Conservation (phyloP, 92 coral and sea anemone genomes). For the Porites evermanni region DNA sequence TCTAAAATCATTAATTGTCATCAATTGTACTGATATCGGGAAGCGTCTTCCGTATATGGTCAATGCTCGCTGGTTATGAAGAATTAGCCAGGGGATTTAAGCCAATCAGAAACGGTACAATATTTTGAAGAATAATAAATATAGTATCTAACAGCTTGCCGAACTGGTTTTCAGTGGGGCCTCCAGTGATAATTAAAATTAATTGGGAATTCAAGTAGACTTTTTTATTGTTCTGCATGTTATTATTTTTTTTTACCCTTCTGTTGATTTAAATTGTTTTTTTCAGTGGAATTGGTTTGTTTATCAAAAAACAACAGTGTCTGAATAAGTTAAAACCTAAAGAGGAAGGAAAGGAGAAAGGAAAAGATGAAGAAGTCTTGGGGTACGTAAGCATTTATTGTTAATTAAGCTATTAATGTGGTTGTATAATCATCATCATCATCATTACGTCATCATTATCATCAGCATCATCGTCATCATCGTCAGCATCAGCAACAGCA, state of each 20-base stretch:
- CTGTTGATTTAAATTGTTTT: background rate
- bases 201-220: too few relatives aligned
- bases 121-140: background rate
- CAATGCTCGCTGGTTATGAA: background rate
- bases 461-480: too few relatives aligned
- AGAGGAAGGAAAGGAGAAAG: slow-evolving; percentile 65
- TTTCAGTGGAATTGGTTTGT: slow-evolving; percentile 79
- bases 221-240: too few relatives aligned
- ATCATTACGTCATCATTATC: background rate
- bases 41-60: too few relatives aligned
- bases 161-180: too few relatives aligned
- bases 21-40: too few relatives aligned
- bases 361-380: slow-evolving; percentile 15
- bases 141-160: background rate
- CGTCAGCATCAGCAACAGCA: too few relatives aligned
- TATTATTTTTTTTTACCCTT: background rate
- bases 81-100: too few relatives aligned
- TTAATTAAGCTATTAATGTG: background rate
- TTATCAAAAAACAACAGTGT: slow-evolving; percentile 72
- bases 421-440: background rate
- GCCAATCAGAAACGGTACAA: too few relatives aligned
- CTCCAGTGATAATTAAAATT: too few relatives aligned
- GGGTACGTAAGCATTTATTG: background rate
- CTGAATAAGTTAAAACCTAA: slow-evolving; percentile 71
- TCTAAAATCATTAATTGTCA: too few relatives aligned